Evolutionary conservation across 2,888 invertebrate species (phyloP).

Genomic region (Coecobrya sp.): DNA sequence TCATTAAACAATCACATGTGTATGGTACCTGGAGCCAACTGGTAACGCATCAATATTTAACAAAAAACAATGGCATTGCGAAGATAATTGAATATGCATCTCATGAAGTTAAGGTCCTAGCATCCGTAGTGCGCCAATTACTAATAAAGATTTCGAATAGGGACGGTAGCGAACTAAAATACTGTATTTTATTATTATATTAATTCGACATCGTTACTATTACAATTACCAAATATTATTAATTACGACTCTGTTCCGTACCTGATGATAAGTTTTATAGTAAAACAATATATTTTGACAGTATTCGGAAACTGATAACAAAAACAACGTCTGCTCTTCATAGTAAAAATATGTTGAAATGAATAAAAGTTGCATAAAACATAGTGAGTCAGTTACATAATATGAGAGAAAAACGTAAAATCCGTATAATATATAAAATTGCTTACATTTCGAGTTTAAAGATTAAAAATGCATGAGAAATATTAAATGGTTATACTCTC

Average conservation of each 20-base stretch:
- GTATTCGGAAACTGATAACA: neutral
- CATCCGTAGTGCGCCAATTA: too few relatives aligned
- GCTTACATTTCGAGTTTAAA: conserved; percentile 36
- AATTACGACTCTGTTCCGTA: conserved; percentile 51
- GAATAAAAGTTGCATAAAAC: conserved; percentile 19
- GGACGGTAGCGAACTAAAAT: conserved; percentile 34
- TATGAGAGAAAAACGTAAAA: neutral
- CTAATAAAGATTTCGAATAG: neutral
- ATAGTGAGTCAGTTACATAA: conserved; percentile 50
- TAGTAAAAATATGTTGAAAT: conserved; percentile 41
- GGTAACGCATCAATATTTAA: too few relatives aligned
- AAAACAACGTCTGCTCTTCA: neutral
- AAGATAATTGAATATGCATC: too few relatives aligned
- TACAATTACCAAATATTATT: conserved; percentile 3
- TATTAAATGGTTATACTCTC: conserved; percentile 39
- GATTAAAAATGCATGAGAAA: conserved; percentile 64
- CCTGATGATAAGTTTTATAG: conserved; percentile 34
- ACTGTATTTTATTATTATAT: conserved; percentile 28
- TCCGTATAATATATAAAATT: neutral
- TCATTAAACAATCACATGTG: too few relatives aligned
- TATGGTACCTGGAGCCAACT: too few relatives aligned
- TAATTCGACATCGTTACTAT: conserved; percentile 44
- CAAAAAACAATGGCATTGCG: too few relatives aligned
- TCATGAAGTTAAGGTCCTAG: too few relatives aligned
- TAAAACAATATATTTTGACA: conserved; percentile 55